These are phyloP conservation scores for Drosophila falleni DNA, from an alignment of 2,888 invertebrate species.

Conservation along the genomic window DNA sequence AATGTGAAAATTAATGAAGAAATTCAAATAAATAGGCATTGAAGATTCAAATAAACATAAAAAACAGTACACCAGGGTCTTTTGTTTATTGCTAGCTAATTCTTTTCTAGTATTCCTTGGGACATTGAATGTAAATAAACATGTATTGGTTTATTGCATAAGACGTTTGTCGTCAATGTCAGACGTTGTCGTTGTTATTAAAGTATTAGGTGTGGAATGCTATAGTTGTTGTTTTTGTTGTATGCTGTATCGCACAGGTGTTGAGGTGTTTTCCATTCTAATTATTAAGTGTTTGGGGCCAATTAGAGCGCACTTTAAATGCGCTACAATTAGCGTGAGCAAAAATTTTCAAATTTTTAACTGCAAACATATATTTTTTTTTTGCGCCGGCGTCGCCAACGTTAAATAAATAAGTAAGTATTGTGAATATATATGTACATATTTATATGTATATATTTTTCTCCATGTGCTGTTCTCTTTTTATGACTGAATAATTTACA, in stretches of 20 bases:
- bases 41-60: not conserved
- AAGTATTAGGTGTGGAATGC: constrained; percentile 11
- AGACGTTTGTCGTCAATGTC: constrained; percentile 12
- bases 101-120: not conserved
- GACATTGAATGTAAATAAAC: constrained; percentile 2
- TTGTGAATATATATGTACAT: not conserved
- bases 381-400: constrained; percentile 24
- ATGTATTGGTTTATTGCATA: constrained; percentile 19
- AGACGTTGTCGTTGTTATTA: not conserved
- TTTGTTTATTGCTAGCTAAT: not conserved
- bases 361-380: constrained; percentile 35
- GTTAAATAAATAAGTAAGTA: constrained; percentile 5
- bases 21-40: not conserved
- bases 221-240: constrained; percentile 5
- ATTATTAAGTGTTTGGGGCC: constrained; percentile 45
- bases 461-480: constrained; percentile 29
- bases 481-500: constrained; percentile 75
- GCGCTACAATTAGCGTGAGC: constrained; percentile 51
- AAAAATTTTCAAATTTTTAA: constrained; percentile 47
- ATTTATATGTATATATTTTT: constrained; percentile 1
- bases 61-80: not conserved
- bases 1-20: not conserved
- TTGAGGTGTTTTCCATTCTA: constrained; percentile 51
- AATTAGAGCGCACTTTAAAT: constrained; percentile 66
- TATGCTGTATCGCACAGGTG: constrained; percentile 29